Percentiles rank a stretch among this genome's conserved stretches.
Evolutionary conservation across 2,888 invertebrate species (phyloP).

Genomic region (Aphelenchoides bicaudatus): DNA sequence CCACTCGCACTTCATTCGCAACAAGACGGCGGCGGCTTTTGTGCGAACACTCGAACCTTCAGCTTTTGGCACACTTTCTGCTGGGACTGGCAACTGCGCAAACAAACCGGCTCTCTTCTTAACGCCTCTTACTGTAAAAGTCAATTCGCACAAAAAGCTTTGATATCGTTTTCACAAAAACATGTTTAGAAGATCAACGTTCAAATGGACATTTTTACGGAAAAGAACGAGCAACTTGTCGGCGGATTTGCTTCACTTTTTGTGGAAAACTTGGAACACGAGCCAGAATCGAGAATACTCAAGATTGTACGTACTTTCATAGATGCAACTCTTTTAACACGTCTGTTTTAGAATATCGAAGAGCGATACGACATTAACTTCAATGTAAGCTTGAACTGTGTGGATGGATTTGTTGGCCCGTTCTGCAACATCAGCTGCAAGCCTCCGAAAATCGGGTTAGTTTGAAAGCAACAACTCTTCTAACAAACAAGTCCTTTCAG

Average conservation of each 20-base stretch:
- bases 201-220: neutral
- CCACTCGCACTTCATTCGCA: neutral
- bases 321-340: neutral
- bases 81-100: slow-evolving; percentile 10
- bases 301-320: neutral
- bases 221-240: neutral
- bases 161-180: no score
- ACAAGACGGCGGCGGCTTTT: no score
- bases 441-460: slow-evolving; percentile 14
- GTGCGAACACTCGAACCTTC: neutral
- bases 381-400: slow-evolving; percentile 14
- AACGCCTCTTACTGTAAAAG: neutral
- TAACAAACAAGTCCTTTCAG: slow-evolving; percentile 19
- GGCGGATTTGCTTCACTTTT: neutral
- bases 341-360: neutral
- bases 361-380: slow-evolving; percentile 1
- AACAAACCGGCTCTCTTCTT: slow-evolving; percentile 5
- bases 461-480: neutral
- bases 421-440: slow-evolving; percentile 16
- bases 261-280: neutral
- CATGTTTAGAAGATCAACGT: neutral
- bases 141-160: slow-evolving; percentile 7
- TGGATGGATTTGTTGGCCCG: slow-evolving; percentile 16
- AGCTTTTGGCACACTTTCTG: no score
- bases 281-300: neutral